Evolutionary conservation across 2,888 invertebrate genomes (phyloP).

Genomic region (Cacoxenus indagator): DNA sequence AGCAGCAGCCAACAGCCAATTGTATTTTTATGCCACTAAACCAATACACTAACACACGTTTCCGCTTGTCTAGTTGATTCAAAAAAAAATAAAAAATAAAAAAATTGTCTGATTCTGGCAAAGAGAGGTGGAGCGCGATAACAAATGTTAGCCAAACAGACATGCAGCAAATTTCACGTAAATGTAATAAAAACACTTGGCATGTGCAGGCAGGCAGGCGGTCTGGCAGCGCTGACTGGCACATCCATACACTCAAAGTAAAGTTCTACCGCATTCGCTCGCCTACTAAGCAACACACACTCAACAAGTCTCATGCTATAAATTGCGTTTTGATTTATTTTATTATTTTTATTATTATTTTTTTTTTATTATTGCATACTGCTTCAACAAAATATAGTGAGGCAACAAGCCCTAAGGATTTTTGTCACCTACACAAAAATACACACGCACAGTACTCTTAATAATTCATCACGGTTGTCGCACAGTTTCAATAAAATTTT

Average conservation of each 20-base stretch:
- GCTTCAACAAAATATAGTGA: conserved; percentile 37
- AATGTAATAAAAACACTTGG: conserved; percentile 66
- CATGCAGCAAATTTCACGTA: conserved; percentile 66
- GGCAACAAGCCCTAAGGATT: not conserved
- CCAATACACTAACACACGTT: conserved; percentile 51
- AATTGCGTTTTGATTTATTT: conserved; percentile 57
- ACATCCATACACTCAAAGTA: not conserved
- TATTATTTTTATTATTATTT: conserved; percentile 38
- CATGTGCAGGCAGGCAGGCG: conserved; percentile 29
- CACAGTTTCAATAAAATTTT: not conserved
- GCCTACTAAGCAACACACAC: not conserved
- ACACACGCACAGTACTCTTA: not conserved
- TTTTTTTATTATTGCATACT: conserved; percentile 62
- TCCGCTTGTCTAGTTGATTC: conserved; percentile 38
- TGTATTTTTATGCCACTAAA: conserved; percentile 49
- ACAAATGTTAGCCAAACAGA: conserved; percentile 20
- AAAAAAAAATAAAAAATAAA: not conserved
- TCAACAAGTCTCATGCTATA: conserved; percentile 42
- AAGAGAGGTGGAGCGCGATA: not conserved
- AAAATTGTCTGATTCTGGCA: too few species aligned
- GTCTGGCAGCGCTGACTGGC: not conserved
- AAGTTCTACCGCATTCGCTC: not conserved
- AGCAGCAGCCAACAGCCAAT: conserved; percentile 56
- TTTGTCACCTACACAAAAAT: conserved; percentile 2
- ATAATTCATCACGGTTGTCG: conserved; percentile 6